A percentile compares a stretch with the other conserved stretches of the same genome.
These are phyloP conservation scores for Anolis apletophallus DNA, from an alignment of 2,797 vertebrate genomes.

Conservation along the genomic window DNA sequence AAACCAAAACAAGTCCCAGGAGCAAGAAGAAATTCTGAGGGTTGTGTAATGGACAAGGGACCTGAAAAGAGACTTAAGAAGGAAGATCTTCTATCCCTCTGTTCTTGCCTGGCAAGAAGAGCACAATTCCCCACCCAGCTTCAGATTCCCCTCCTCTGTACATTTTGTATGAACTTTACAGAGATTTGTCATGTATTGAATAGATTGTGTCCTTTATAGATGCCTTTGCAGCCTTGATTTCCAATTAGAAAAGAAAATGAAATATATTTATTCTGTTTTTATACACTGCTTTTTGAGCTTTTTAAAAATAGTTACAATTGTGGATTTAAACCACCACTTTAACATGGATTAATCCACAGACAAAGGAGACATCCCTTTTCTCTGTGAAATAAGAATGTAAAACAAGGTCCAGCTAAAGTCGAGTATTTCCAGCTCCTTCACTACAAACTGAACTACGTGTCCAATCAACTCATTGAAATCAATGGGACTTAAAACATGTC, in stretches of 20 bases:
- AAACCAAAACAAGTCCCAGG: constrained; percentile 71
- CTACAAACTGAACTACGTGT: background rate
- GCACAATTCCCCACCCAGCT: background rate
- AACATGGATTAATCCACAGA: background rate
- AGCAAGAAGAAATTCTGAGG: constrained; percentile 76
- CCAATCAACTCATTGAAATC: constrained; percentile 12
- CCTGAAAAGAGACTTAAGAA: background rate
- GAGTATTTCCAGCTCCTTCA: constrained; percentile 6
- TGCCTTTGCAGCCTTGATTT: constrained; percentile 73
- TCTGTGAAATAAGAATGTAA: background rate
- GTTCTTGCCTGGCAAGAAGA: background rate
- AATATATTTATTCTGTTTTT: constrained; percentile 84
- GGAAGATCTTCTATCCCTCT: background rate
- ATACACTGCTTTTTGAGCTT: constrained; percentile 61
- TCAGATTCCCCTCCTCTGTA: constrained; percentile 59
- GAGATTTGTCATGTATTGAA: constrained; percentile 55
- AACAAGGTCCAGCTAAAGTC: background rate
- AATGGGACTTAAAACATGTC: background rate
- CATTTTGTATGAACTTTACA: constrained; percentile 70
- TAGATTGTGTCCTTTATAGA: constrained; percentile 72
- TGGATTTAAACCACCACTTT: background rate
- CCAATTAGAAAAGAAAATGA: constrained; percentile 74
- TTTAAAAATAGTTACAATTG: constrained; percentile 6
- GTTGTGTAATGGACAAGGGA: constrained; percentile 2
- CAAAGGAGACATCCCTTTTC: background rate